Evolutionary conservation across 2,113 vertebrate genomes (phyloP).

Genomic region (Ailurus styani): DNA sequence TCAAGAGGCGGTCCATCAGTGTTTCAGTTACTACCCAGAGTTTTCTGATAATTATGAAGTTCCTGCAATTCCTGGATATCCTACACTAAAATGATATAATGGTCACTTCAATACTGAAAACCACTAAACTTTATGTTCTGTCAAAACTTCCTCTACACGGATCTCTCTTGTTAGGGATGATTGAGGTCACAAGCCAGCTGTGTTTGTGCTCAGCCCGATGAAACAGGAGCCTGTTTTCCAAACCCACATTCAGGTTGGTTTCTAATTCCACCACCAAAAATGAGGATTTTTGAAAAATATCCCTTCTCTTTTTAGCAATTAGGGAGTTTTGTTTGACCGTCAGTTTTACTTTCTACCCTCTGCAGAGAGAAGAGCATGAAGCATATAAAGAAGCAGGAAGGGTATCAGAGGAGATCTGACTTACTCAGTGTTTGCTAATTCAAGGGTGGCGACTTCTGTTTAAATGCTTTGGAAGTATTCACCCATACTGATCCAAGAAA

Average conservation of each 20-base stretch:
- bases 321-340: not conserved
- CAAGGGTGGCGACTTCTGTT: not conserved
- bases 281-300: not conserved
- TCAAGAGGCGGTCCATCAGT: not conserved
- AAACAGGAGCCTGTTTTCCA: not conserved
- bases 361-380: not conserved
- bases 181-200: not conserved
- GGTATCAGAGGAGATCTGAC: not conserved
- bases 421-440: not conserved
- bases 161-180: not conserved
- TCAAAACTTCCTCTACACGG: not conserved
- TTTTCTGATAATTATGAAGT: not conserved
- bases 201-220: not conserved
- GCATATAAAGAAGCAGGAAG: not conserved
- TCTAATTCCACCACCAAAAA: not conserved
- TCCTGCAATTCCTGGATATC: not conserved
- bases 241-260: not conserved
- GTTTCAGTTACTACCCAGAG: not conserved
- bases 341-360: not conserved
- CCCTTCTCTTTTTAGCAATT: not conserved
- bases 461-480: slow-evolving; percentile 11
- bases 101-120: not conserved
- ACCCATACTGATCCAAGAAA: not conserved
- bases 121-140: not conserved
- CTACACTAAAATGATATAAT: not conserved